Base-by-base conservation (phyloP, 2,797 vertebrate genomes). In the Hoplostethus atlanticus region DNA sequence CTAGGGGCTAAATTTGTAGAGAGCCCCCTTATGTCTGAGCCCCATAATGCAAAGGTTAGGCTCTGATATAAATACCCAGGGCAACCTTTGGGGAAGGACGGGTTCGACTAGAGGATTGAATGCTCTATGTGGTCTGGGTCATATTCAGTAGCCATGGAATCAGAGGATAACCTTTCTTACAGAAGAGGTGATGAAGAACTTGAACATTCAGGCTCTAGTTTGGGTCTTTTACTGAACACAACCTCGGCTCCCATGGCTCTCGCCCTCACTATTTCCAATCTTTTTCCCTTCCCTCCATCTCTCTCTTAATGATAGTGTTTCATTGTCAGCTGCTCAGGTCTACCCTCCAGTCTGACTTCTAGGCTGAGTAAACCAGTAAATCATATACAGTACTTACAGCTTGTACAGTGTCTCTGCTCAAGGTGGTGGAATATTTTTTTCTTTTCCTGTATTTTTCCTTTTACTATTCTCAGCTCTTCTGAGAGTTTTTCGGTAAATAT, bases 401-500 rank as follows among this genome's bases (percentile, higher is more conserved):
- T 67, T 88, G 67, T 82, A 71, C 71, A 62, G 36, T 62, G 34
- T 84, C 58, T 25, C 40, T 79, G 55, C 64, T 75, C 13, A 15
- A 72, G 47, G 50, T 66, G 51, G 6, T 42, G 21, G 21, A 5
- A 4, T 40, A 17, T 64, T 21, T 16, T 15, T 53, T 13, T 61
- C 8, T 51, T 61, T 42, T 48, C 44, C 25, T 61, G 13, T 61
- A 42, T 47, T 38, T 87, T 76, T 34, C 6, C 5, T 59, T 70
- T 47, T 66, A 47, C 72, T 87, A 52, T 59, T 73, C 73, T 79
- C 71, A 75, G 68, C 72, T 54, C 53, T 69, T 46, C 56, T 79
- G 78, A 71, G 65, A 52, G 55, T 87, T 85, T 63, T 91, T 87
- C 82, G 84, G 81, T 91, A 84, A 83, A 51, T 79, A 63, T 72